Evolutionary conservation across 1,140 invertebrate species (phyloP), one percentile per base, ranked within the genome.

Genomic region (Drosophila gunungcola): DNA sequence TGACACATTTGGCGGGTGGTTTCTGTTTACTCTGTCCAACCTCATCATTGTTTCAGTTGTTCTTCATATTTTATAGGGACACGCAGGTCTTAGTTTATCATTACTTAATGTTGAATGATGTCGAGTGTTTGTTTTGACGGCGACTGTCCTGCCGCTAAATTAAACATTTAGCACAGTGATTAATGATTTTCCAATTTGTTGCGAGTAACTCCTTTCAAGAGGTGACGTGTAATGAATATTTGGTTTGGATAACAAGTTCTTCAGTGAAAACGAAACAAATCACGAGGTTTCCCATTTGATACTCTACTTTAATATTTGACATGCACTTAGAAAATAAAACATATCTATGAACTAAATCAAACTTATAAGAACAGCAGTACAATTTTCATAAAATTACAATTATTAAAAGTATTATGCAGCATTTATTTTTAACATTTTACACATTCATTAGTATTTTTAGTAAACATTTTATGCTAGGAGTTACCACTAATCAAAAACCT

Each of bases 61-160:
- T 72, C 49, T 51, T 77, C 73, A 64, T 65, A 56, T 68, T 67
- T 78, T 75, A 72, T 60, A 69, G 69, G 51, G 41, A 43, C 42
- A 60, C 52, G 56, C 52, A 67, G 77, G 64, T 54, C 43, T 68
- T 61, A 41, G 46, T 54, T 80, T 86, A 88, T 90, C 81, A 89
- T 91, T 91, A 77, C 56, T 74, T 67, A 74, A 80, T 91, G 82
- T 81, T 91, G 85, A 86, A 90, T 91, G 81, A 90, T 90, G 85
- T 90, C 84, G 80, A 80, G 76, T 86, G 79, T 78, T 81, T 91
- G 79, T 90, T 91, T 91, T 86, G 84, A 86, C 90, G 80, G 72
- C 76, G 68, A 78, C 61, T 78, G 69, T 75, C 67, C 63, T 82
- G 73, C 39, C 52, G 64, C 51, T 27, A 56, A 69, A 75, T 82